Percentiles rank a stretch among this genome's conserved stretches.
Conservation (phyloP, 23 tunicate genomes). For the Ciona savignyi region DNA sequence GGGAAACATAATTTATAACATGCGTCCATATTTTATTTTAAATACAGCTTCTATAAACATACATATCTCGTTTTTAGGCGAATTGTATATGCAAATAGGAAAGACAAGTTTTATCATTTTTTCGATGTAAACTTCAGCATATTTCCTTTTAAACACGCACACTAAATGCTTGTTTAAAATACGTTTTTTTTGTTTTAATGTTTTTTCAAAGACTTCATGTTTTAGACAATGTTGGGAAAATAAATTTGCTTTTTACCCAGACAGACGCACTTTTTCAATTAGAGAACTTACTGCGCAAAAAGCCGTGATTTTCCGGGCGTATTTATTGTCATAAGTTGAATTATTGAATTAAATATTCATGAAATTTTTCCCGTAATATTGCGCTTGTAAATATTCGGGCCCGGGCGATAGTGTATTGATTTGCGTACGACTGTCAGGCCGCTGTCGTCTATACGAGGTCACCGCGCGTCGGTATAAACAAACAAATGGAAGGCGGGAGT, state of each 20-base stretch:
- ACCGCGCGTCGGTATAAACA: not conserved
- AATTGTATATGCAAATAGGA: no score
- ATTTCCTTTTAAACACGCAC: no score
- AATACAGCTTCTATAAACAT: no score
- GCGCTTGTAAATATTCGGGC: not conserved
- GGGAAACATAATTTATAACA: no score
- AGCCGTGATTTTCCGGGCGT: not conserved
- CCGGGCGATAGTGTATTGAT: not conserved
- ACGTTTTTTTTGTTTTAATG: no score
- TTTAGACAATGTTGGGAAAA: no score
- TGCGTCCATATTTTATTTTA: no score
- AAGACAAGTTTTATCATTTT: no score
- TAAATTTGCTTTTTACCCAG: not conserved
- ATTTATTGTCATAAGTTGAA: not conserved
- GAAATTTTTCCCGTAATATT: not conserved
- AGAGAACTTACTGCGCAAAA: not conserved
- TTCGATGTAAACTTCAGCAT: no score
- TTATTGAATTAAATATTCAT: not conserved
- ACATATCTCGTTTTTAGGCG: no score
- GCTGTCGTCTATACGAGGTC: not conserved
- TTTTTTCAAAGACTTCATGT: not conserved
- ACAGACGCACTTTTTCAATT: not conserved
- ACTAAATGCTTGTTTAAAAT: no score
- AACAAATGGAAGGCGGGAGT: not conserved
- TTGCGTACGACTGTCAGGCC: not conserved